A percentile compares a stretch with the other conserved stretches of the same genome.
These are phyloP conservation scores for Rutilus rutilus DNA, from an alignment of 2,113 vertebrate species.

Conservation along the genomic window DNA sequence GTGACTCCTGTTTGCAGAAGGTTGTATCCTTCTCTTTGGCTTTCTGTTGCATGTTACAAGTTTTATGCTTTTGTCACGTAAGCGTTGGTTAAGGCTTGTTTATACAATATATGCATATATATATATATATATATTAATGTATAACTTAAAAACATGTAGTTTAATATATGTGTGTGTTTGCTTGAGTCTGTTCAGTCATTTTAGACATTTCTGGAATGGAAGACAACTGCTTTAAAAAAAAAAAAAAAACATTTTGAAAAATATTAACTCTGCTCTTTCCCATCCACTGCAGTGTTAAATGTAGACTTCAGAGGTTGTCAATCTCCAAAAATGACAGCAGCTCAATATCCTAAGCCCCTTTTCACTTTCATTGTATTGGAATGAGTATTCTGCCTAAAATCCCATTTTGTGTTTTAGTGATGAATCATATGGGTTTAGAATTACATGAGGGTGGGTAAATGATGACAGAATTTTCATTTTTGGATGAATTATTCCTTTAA, in stretches of 20 bases:
- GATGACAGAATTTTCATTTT: no score
- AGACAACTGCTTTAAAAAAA: neutral
- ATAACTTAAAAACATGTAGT: no score
- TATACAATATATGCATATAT: no score
- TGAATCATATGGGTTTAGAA: no score
- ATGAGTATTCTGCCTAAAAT: no score
- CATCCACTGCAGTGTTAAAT: neutral
- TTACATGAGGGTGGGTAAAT: no score
- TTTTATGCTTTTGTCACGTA: neutral
- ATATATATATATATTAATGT: no score
- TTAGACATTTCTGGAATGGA: neutral
- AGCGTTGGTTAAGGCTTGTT: neutral
- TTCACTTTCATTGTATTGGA: no score
- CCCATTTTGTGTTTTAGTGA: no score
- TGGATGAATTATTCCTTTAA: no score
- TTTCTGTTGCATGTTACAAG: neutral
- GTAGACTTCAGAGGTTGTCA: neutral
- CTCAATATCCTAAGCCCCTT: no score
- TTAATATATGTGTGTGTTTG: neutral
- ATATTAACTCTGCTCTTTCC: neutral
- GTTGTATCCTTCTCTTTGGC: neutral
- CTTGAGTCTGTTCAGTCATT: neutral
- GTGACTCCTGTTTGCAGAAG: conserved; percentile 6
- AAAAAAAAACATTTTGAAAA: neutral
- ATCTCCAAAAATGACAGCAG: neutral